Conservation (phyloP, 2,797 vertebrate species). For the Triplophysa yarkandensis region DNA sequence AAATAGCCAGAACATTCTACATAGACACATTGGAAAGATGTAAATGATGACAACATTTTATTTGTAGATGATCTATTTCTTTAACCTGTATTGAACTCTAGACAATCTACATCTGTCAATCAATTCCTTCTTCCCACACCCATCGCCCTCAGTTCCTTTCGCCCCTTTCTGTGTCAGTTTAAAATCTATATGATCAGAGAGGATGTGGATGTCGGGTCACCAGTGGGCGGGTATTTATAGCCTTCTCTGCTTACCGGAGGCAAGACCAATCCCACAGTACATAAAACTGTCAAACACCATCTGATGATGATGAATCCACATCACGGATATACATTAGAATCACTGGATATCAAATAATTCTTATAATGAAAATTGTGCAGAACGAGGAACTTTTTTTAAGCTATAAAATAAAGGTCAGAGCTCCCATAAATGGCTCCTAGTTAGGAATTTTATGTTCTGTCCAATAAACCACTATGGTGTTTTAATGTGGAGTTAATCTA, state of each 20-base stretch:
- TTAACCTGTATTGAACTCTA: background rate
- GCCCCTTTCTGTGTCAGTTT: constrained; percentile 32
- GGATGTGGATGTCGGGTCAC: constrained; percentile 39
- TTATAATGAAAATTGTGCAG: constrained; percentile 38
- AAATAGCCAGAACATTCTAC: no score
- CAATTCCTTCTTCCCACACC: background rate
- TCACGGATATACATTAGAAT: constrained; percentile 39
- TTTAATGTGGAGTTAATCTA: constrained; percentile 34
- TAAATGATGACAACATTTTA: background rate
- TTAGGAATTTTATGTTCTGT: constrained; percentile 25
- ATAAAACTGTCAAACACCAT: constrained; percentile 63
- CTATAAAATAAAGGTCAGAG: constrained; percentile 17
- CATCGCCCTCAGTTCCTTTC: constrained; percentile 20
- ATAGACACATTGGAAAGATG: background rate
- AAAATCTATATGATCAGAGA: constrained; percentile 41
- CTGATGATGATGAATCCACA: constrained; percentile 57
- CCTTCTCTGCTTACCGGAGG: constrained; percentile 58
- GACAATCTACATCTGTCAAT: constrained; percentile 3
- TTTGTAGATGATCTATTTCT: background rate
- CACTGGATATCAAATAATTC: constrained; percentile 39
- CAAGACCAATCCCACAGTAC: constrained; percentile 58
- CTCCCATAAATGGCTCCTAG: constrained; percentile 34
- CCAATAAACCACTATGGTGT: constrained; percentile 23
- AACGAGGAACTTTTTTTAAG: constrained; percentile 18
- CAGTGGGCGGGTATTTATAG: constrained; percentile 56